Evolutionary conservation across 1,140 invertebrate genomes (phyloP).

Genomic region (Steinernema feltiae): DNA sequence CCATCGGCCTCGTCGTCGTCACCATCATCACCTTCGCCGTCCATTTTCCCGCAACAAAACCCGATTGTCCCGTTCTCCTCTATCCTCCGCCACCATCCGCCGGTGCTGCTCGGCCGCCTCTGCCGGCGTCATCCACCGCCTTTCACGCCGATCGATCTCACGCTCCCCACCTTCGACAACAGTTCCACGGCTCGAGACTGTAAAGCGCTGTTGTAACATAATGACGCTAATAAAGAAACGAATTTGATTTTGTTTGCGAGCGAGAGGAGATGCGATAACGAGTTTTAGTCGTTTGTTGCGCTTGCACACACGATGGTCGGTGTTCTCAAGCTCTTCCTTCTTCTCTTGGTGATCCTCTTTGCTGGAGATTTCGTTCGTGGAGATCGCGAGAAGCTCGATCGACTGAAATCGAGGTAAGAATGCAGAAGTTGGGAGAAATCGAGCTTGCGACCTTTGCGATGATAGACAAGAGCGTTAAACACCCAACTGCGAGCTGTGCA

Average conservation of each 20-base stretch:
- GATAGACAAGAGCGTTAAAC: too few species aligned
- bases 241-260: neutral
- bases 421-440: too few species aligned
- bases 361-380: neutral
- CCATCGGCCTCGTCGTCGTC: neutral
- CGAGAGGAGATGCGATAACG: neutral
- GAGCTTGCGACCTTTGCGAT: too few species aligned
- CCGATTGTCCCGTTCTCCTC: neutral
- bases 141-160: neutral
- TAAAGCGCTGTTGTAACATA: conserved; percentile 1
- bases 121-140: neutral
- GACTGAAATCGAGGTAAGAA: too few species aligned
- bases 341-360: too few species aligned
- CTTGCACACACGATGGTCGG: too few species aligned
- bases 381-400: neutral
- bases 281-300: too few species aligned
- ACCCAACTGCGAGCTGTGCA: too few species aligned
- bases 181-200: neutral
- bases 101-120: neutral
- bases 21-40: neutral
- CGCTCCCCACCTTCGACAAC: neutral
- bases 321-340: too few species aligned
- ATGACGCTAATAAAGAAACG: neutral
- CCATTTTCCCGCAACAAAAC: neutral
- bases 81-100: neutral